These are phyloP conservation scores for Thryonomys swinderianus DNA, from an alignment of 2,113 vertebrate genomes.

Conservation along the genomic window DNA sequence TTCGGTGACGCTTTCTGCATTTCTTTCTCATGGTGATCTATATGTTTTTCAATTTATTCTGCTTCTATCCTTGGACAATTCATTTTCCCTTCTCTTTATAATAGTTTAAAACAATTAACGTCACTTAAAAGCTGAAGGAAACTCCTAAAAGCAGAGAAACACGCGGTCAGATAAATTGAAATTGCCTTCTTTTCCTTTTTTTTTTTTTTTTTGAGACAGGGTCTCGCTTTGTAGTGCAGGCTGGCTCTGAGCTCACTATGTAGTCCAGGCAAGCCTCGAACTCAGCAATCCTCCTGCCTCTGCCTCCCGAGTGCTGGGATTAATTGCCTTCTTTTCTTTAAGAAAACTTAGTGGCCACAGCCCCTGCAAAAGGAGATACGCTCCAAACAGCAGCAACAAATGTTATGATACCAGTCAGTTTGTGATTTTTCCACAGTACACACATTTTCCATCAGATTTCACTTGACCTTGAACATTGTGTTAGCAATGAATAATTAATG, in stretches of 20 bases:
- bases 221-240: no score
- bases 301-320: no score
- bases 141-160: constrained; percentile 34
- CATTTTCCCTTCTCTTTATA: constrained; percentile 22
- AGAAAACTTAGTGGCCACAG: not conserved
- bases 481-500: constrained; percentile 79
- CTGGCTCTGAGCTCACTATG: no score
- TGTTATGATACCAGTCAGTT: constrained; percentile 47
- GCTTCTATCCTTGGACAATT: not conserved
- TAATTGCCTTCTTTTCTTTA: constrained; percentile 45
- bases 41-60: not conserved
- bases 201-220: no score
- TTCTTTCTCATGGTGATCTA: not conserved
- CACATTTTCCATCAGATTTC: constrained; percentile 78
- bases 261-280: no score
- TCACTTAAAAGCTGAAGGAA: not conserved
- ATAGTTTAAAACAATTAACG: constrained; percentile 29
- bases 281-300: no score
- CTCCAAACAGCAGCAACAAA: not conserved
- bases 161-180: constrained; percentile 14
- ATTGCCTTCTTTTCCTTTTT: constrained; percentile 44
- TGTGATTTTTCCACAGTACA: constrained; percentile 71
- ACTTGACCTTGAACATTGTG: constrained; percentile 71
- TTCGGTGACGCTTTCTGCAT: not conserved
- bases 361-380: not conserved